These are phyloP conservation scores for Ptychadena robeensis DNA, from an alignment of 2,797 vertebrate species.

Conservation along the genomic window DNA sequence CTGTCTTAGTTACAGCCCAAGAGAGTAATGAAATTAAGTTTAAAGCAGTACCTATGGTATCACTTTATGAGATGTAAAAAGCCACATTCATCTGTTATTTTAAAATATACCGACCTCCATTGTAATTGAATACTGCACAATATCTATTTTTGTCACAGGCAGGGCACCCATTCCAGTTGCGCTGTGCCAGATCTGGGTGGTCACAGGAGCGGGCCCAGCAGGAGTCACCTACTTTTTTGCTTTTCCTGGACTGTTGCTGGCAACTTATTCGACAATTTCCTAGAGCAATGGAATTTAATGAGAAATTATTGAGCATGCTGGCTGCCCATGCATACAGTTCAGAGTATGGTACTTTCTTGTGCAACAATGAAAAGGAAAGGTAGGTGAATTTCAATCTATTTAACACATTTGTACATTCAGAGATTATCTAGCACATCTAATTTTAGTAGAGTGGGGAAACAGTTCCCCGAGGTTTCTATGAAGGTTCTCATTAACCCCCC, in stretches of 20 bases:
- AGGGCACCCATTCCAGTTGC: constrained; percentile 85
- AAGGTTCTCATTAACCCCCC: too few relatives aligned
- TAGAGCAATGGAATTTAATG: constrained; percentile 82
- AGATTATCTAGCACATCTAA: not conserved
- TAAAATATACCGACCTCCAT: not conserved
- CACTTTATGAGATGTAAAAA: too few relatives aligned
- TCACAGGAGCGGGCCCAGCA: constrained; percentile 81
- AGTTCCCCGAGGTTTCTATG: not conserved
- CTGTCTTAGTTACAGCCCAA: too few relatives aligned
- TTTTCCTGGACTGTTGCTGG: constrained; percentile 90
- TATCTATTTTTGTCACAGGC: constrained; percentile 73
- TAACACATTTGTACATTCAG: not conserved
- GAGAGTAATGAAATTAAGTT: too few relatives aligned
- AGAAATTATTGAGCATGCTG: constrained; percentile 81
- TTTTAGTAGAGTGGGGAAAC: not conserved
- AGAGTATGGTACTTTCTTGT: constrained; percentile 86
- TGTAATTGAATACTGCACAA: not conserved
- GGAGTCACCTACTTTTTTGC: constrained; percentile 84
- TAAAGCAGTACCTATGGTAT: too few relatives aligned
- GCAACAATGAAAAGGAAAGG: constrained; percentile 86
- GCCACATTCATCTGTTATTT: too few relatives aligned
- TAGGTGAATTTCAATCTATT: constrained; percentile 27
- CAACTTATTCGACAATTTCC: constrained; percentile 88
- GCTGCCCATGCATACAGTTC: constrained; percentile 84
- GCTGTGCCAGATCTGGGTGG: constrained; percentile 80